Base-by-base conservation (phyloP, 2,888 invertebrate species). In the Hybos culiciformis region DNA sequence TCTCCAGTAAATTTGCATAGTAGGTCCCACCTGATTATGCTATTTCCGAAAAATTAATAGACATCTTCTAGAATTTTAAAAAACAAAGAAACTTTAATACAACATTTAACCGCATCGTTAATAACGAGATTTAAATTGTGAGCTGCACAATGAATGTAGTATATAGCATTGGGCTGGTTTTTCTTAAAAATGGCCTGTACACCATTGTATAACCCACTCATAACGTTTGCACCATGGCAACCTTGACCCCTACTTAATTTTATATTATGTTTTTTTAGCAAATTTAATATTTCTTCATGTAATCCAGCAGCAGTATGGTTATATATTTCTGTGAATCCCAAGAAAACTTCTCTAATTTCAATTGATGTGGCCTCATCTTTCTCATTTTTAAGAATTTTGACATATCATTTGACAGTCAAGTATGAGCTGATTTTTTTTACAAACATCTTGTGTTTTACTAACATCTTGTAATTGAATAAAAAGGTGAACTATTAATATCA, bases 11-110 rank as follows among this genome's bases (percentile, higher is more conserved):
- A 53, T 46, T 50, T 50, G 37, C 50, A 51, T 33, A 55, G 36
- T 37, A 54, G 49, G 45, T 51, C 50, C 56, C 56, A 55, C 18
- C 36, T 38, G 39, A 52, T 53, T 20, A 54, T 52, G 44, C 52
- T 54, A 24, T 52, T 50, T 47, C 49, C 50, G 37, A 54, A 53
- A 49, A 39, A 36, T n/a, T 12, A 26, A 53, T 47, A 50, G 34
- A 53, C 44, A 42, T 50, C 46, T 51, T 52, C 46, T 36, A 52
- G 47, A 41, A 19, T 46, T 38, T 36, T 47, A 48, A 50, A 52
- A 17, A 51, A 33, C 15, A 23, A 38, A 37, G 37, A 37, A n/a
- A 38, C 31, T 43, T 39, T 21, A 43, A 39, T 31, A 32, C 39
- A 33, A 26, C 32, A 39, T 43, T 38, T 39, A 42, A 41, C 20